Evolutionary conservation across 2,113 vertebrate species (phyloP).

Genomic region (Dicentrarchus labrax): DNA sequence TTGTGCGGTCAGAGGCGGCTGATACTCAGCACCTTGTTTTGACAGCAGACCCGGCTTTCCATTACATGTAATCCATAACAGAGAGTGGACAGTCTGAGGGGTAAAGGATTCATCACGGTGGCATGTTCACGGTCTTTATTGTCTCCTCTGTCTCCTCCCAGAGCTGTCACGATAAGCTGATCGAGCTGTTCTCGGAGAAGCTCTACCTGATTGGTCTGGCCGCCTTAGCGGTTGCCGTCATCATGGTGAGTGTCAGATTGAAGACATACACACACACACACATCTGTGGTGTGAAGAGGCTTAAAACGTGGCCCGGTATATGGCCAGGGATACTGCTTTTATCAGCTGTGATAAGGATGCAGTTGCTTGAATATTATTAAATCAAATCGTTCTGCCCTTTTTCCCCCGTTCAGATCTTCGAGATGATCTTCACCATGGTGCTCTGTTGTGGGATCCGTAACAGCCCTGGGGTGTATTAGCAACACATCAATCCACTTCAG

Average conservation of each 20-base stretch:
- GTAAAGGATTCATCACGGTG: too few species aligned
- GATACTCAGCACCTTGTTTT: constrained; percentile 20
- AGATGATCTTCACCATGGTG: constrained; percentile 85
- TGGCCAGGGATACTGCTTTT: background rate
- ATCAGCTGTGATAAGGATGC: constrained; percentile 4
- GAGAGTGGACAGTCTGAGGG: background rate
- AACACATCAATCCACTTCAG: background rate
- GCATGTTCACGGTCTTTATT: too few species aligned
- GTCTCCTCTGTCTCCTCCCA: constrained; percentile 46
- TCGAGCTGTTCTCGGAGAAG: constrained; percentile 92
- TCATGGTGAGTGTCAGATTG: constrained; percentile 89
- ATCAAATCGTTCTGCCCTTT: constrained; percentile 17
- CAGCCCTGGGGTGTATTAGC: constrained; percentile 76
- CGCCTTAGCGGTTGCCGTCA: constrained; percentile 92
- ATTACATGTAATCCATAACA: background rate
- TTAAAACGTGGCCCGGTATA: background rate
- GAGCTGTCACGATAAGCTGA: constrained; percentile 90
- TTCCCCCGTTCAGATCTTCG: constrained; percentile 72
- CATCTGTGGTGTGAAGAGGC: background rate
- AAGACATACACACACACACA: background rate
- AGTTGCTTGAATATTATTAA: background rate
- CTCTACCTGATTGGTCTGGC: constrained; percentile 93
- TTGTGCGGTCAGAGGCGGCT: background rate
- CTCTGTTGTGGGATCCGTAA: constrained; percentile 83
- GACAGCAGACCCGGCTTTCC: constrained; percentile 7